A percentile compares a stretch with the other conserved stretches of the same genome.
phyloP scores from a whole-genome alignment of 2,888 invertebrate species.

The Abscondita cerata region DNA sequence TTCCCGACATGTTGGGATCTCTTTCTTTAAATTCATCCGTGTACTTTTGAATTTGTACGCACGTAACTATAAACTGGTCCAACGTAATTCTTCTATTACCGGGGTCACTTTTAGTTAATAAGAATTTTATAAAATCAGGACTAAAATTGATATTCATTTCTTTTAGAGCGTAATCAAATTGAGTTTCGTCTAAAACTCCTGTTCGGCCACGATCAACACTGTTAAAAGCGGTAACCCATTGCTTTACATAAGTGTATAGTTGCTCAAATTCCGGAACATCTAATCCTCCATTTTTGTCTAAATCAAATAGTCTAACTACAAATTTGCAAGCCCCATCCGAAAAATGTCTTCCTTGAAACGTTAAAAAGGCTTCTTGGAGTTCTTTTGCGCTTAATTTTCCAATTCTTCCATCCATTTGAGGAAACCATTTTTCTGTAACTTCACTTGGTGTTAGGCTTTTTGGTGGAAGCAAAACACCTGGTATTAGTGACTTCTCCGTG shows the following conservation, averaged over 20 bases:
- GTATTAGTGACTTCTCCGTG: too few species aligned
- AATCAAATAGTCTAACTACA: slow-evolving; percentile 53
- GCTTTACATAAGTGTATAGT: slow-evolving; percentile 52
- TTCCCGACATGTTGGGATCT: slow-evolving; percentile 50
- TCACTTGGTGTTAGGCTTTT: not conserved
- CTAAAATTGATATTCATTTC: slow-evolving; percentile 52
- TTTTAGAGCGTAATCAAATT: slow-evolving; percentile 49
- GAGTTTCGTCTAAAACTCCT: slow-evolving; percentile 50
- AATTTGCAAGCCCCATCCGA: slow-evolving; percentile 53
- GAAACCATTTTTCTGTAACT: slow-evolving; percentile 46
- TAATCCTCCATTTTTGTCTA: slow-evolving; percentile 53
- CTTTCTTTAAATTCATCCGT: slow-evolving; percentile 55
- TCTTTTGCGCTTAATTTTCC: slow-evolving; percentile 52
- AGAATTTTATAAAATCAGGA: slow-evolving; percentile 49
- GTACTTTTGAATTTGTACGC: slow-evolving; percentile 56
- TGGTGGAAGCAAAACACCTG: not conserved
- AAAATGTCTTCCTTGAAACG: slow-evolving; percentile 51
- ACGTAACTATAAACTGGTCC: slow-evolving; percentile 55
- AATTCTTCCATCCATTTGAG: slow-evolving; percentile 44
- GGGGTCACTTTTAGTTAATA: slow-evolving; percentile 49
- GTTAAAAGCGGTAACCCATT: slow-evolving; percentile 54
- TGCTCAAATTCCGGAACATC: slow-evolving; percentile 53
- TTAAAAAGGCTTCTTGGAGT: slow-evolving; percentile 52
- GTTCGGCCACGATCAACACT: slow-evolving; percentile 48
- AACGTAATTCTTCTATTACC: slow-evolving; percentile 49